These are phyloP conservation scores for Cenopis cana DNA, from an alignment of 2,888 invertebrate species.

Conservation along the genomic window DNA sequence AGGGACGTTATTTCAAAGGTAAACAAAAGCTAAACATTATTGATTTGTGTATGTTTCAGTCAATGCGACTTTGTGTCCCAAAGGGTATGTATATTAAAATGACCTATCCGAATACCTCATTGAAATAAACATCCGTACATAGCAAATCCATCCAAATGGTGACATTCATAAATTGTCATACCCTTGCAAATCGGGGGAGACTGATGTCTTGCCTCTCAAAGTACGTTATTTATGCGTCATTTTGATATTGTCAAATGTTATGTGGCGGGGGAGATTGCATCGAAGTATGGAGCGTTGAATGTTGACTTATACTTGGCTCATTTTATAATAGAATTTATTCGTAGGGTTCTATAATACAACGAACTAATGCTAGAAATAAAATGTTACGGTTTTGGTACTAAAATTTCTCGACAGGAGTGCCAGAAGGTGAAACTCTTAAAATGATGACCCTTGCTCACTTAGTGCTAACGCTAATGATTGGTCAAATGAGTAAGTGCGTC, in stretches of 20 bases:
- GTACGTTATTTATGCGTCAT: conserved; percentile 55
- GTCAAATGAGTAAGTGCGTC: too few relatives aligned
- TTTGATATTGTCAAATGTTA: conserved; percentile 56
- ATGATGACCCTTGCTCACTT: too few relatives aligned
- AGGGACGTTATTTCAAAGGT: too few relatives aligned
- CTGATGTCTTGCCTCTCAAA: conserved; percentile 52
- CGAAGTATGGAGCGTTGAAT: conserved; percentile 35
- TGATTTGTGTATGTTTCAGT: neutral
- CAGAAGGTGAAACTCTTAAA: too few relatives aligned
- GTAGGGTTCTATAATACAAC: neutral
- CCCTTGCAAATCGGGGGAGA: conserved; percentile 52
- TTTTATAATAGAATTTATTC: conserved; percentile 22
- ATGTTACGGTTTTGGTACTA: neutral
- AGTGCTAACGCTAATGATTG: too few relatives aligned
- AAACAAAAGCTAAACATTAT: neutral
- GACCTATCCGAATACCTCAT: conserved; percentile 21
- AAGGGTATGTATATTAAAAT: neutral
- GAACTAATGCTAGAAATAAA: neutral
- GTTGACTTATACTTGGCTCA: conserved; percentile 20
- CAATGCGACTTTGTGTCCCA: neutral
- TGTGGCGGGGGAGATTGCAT: conserved; percentile 45
- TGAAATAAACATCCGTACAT: conserved; percentile 38
- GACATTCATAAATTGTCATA: conserved; percentile 52
- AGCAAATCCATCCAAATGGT: conserved; percentile 45
- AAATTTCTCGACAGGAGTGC: neutral